Evolutionary conservation across 2,888 invertebrate species (phyloP).

Genomic region (Perdita meconis): DNA sequence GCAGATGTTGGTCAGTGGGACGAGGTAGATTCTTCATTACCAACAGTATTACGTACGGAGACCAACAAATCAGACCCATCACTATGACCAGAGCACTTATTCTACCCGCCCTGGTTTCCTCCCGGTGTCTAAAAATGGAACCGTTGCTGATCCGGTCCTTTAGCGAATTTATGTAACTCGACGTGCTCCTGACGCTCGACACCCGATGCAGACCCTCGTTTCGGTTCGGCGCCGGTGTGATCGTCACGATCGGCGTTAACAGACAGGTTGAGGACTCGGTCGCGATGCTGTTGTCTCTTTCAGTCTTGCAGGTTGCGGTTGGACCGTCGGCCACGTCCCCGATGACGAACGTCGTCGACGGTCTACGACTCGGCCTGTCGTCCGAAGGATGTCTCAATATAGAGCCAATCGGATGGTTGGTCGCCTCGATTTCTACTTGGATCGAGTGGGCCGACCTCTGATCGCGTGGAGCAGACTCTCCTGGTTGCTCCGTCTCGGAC

Average conservation of each 20-base stretch:
- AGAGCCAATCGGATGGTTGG: neutral
- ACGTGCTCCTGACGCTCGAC: conserved; percentile 84
- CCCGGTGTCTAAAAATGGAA: conserved; percentile 92
- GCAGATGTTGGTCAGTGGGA: conserved; percentile 69
- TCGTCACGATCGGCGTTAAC: conserved; percentile 86
- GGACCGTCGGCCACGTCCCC: conserved; percentile 73
- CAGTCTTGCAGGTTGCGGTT: conserved; percentile 71
- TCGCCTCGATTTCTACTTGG: neutral
- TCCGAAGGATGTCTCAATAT: conserved; percentile 1
- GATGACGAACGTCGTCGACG: conserved; percentile 32
- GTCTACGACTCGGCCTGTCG: conserved; percentile 39
- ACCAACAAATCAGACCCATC: conserved; percentile 87
- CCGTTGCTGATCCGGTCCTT: conserved; percentile 93
- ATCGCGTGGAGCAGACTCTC: neutral
- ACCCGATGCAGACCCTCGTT: conserved; percentile 82
- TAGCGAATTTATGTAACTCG: conserved; percentile 90
- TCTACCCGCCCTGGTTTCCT: conserved; percentile 95
- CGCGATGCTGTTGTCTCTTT: conserved; percentile 1
- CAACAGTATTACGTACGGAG: conserved; percentile 84
- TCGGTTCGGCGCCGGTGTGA: conserved; percentile 83
- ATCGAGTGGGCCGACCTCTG: neutral
- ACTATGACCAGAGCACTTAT: conserved; percentile 92
- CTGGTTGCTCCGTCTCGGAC: neutral
- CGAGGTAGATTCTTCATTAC: conserved; percentile 84
- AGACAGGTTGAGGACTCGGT: conserved; percentile 75